phyloP scores from a whole-genome alignment of 2,797 vertebrate species.

The Gadopsis bispinosus region DNA sequence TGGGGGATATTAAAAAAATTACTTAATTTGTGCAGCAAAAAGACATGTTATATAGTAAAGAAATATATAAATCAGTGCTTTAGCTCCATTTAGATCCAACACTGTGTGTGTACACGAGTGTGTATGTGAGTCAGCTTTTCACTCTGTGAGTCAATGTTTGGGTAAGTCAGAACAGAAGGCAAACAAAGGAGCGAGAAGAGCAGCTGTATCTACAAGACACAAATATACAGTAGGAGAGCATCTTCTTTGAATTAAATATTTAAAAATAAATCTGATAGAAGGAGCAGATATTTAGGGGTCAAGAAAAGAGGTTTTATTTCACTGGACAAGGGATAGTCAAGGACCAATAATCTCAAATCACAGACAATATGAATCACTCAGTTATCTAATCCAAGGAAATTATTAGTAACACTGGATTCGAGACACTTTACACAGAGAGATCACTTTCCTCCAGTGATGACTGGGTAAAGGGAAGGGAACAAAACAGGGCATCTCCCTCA shows the following conservation, averaged over 20 bases:
- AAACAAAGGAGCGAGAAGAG: conserved; percentile 21
- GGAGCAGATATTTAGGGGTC: conserved; percentile 23
- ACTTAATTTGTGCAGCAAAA: conserved; percentile 81
- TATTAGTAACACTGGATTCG: conserved; percentile 31
- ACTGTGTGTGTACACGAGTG: conserved; percentile 17
- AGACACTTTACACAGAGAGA: conserved; percentile 46
- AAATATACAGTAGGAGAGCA: conserved; percentile 26
- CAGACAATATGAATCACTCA: conserved; percentile 19
- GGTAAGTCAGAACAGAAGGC: conserved; percentile 24
- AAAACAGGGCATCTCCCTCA: conserved; percentile 49
- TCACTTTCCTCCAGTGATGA: conserved; percentile 41
- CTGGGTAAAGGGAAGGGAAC: conserved; percentile 25
- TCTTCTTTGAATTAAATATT: conserved; percentile 22
- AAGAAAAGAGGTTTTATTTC: conserved; percentile 24
- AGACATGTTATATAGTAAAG: conserved; percentile 57
- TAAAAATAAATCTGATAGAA: neutral
- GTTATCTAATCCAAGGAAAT: conserved; percentile 22
- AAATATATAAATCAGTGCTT: conserved; percentile 49
- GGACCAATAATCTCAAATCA: conserved; percentile 20
- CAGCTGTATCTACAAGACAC: conserved; percentile 14
- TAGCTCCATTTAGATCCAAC: conserved; percentile 28
- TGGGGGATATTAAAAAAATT: conserved; percentile 83
- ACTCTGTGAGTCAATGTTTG: conserved; percentile 25
- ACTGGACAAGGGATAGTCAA: conserved; percentile 2
- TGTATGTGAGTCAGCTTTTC: conserved; percentile 7